A percentile compares a stretch with the other conserved stretches of the same genome.
Conservation (phyloP, 1,140 invertebrate genomes). For the Ephestia elutella region DNA sequence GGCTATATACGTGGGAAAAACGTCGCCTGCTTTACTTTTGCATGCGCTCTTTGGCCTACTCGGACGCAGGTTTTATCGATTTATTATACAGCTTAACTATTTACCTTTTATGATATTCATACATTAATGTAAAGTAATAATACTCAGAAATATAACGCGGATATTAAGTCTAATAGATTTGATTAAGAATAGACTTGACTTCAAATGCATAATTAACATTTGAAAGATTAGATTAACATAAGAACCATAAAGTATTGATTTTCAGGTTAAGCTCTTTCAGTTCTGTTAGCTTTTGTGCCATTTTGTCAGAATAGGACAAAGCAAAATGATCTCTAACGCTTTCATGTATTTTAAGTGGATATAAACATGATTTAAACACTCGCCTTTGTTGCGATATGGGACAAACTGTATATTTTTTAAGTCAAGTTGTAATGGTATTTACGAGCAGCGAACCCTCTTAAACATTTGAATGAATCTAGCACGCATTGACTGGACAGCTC, state of each 20-base stretch:
- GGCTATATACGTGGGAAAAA: constrained; percentile 32
- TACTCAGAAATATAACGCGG: not conserved
- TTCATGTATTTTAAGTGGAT: not conserved
- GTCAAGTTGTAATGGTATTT: not conserved
- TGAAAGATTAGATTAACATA: not conserved
- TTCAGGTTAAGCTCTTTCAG: not conserved
- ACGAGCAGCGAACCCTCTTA: not conserved
- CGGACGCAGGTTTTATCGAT: not conserved
- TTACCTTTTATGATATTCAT: not conserved
- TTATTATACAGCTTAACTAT: too few relatives aligned
- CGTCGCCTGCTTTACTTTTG: constrained; percentile 26
- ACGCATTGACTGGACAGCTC: not conserved
- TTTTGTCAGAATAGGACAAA: not conserved
- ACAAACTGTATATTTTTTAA: not conserved
- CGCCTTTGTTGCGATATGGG: not conserved
- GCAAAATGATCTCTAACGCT: not conserved
- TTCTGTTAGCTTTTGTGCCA: not conserved
- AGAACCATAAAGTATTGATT: not conserved
- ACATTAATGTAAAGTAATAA: not conserved
- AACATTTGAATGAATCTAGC: not conserved
- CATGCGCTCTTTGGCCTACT: constrained; percentile 15
- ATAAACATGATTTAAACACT: not conserved
- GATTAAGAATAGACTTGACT: not conserved
- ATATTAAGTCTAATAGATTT: not conserved
- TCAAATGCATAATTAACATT: not conserved